Conservation (phyloP, 2,888 invertebrate genomes). For the Polymixis flavicincta region DNA sequence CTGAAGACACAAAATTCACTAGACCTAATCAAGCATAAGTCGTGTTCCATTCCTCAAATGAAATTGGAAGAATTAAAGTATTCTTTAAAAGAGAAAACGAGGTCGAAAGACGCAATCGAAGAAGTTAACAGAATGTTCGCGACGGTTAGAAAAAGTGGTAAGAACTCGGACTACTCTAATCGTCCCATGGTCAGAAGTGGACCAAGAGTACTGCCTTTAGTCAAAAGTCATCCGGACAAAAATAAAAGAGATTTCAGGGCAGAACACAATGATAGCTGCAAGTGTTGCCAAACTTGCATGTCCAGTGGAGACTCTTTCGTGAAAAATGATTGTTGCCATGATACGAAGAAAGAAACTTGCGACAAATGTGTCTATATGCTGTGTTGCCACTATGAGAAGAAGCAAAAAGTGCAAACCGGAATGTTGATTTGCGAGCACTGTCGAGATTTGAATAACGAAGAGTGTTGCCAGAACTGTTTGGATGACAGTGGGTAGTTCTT, state of each 20-base stretch:
- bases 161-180: constrained; percentile 70
- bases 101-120: constrained; percentile 83
- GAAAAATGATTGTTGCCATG: constrained; percentile 69
- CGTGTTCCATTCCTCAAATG: constrained; percentile 87
- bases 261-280: constrained; percentile 56
- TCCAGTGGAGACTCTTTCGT: constrained; percentile 80
- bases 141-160: constrained; percentile 73
- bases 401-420: constrained; percentile 59
- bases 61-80: constrained; percentile 84
- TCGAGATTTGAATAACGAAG: constrained; percentile 57
- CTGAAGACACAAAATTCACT: constrained; percentile 68
- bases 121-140: constrained; percentile 88
- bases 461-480: constrained; percentile 37
- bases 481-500: constrained; percentile 47
- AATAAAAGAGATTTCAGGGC: constrained; percentile 6
- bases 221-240: constrained; percentile 69
- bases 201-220: constrained; percentile 84
- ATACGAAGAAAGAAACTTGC: constrained; percentile 62
- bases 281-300: constrained; percentile 76
- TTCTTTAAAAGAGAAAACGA: constrained; percentile 79
- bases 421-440: constrained; percentile 70
- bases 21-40: constrained; percentile 80
- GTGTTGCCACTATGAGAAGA: constrained; percentile 75
- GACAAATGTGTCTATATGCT: constrained; percentile 74
- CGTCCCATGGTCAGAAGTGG: constrained; percentile 81